Conservation (phyloP, 2,797 vertebrate genomes). For the Apodemus agrarius region DNA sequence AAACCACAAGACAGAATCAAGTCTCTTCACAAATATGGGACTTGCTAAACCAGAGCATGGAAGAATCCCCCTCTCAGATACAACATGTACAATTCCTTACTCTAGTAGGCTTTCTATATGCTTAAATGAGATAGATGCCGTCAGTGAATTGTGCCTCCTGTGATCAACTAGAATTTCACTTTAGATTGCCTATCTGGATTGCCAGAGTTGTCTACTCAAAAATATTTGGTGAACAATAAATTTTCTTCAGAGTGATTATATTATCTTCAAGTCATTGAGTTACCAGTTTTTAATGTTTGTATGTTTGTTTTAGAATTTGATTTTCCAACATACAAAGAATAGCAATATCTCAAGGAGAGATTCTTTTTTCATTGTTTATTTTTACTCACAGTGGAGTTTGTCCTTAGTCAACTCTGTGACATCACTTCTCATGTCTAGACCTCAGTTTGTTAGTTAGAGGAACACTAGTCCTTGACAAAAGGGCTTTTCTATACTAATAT, state of each 20-base stretch:
- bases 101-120: background rate
- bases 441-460: background rate
- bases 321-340: background rate
- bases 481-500: background rate
- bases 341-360: background rate
- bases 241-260: slow-evolving; percentile 26
- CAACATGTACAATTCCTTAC: background rate
- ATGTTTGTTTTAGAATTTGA: background rate
- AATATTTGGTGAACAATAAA: background rate
- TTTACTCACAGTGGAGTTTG: background rate
- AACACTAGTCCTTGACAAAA: background rate
- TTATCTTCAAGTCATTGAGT: background rate
- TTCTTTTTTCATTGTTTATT: background rate
- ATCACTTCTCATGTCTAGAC: no score
- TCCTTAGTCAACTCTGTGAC: background rate
- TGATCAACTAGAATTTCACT: background rate
- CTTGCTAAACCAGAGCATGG: background rate
- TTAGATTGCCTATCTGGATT: background rate
- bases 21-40: background rate
- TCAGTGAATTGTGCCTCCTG: background rate
- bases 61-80: background rate
- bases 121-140: background rate
- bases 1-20: background rate
- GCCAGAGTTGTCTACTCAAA: background rate
- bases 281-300: background rate